Conservation (phyloP, 2,888 invertebrate species). For the Bombyx huttoni region DNA sequence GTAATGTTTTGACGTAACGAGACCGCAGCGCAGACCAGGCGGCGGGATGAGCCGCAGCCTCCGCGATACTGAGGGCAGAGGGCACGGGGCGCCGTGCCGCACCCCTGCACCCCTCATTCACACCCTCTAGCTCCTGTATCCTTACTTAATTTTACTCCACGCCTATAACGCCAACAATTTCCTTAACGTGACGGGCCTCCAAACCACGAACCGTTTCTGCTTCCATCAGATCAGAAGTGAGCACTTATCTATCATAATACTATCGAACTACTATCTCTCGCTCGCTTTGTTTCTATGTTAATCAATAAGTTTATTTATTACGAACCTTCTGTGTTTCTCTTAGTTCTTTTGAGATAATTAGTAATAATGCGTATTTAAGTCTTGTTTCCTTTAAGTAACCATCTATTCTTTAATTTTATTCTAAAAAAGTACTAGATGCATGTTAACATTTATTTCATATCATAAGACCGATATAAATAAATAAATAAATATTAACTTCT, state of each 20-base stretch:
- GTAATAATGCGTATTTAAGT: too few species aligned
- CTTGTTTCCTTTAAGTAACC: too few species aligned
- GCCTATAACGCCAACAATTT: conserved; percentile 50
- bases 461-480: too few species aligned
- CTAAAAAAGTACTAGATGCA: too few species aligned
- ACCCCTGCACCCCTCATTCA: conserved; percentile 19
- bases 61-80: conserved; percentile 59
- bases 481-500: too few species aligned
- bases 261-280: background rate
- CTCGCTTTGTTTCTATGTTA: too few species aligned
- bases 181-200: conserved; percentile 30
- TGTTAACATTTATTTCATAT: too few species aligned
- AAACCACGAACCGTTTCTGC: conserved; percentile 10
- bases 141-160: conserved; percentile 55
- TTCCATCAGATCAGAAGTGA: conserved; percentile 10
- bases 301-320: too few species aligned
- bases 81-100: conserved; percentile 21
- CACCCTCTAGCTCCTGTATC: conserved; percentile 41
- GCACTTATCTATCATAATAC: background rate
- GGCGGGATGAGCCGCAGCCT: conserved; percentile 59
- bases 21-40: conserved; percentile 43
- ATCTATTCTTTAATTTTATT: too few species aligned
- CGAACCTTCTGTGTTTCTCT: too few species aligned
- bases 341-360: too few species aligned
- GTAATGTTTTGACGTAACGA: conserved; percentile 38